A percentile compares a stretch with the other conserved stretches of the same genome.
Conservation (phyloP, 2,113 vertebrate genomes). For the Chaetorhynchus papuensis region DNA sequence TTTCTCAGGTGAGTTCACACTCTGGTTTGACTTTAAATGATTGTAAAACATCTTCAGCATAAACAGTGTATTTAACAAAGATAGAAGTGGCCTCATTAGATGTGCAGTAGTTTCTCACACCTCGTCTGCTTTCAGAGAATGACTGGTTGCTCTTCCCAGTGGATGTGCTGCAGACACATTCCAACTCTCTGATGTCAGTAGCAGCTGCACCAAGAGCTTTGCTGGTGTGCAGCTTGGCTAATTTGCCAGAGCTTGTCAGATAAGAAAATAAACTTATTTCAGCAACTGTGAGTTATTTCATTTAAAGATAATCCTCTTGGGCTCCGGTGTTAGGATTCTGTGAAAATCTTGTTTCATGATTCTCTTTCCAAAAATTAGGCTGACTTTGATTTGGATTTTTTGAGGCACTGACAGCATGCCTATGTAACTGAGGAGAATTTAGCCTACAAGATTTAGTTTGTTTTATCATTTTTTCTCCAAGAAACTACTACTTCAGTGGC, state of each 20-base stretch:
- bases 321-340: neutral
- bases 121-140: conserved; percentile 16
- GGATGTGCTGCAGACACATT: conserved; percentile 43
- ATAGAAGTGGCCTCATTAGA: conserved; percentile 17
- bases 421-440: neutral
- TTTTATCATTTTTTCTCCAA: neutral
- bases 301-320: neutral
- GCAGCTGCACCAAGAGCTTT: neutral
- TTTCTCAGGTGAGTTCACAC: conserved; percentile 43
- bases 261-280: conserved; percentile 24
- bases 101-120: conserved; percentile 32
- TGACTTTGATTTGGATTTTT: neutral
- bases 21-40: conserved; percentile 10
- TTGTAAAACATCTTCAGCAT: neutral
- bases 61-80: conserved; percentile 43
- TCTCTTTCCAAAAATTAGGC: neutral
- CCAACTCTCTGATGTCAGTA: conserved; percentile 22
- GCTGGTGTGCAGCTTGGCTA: neutral
- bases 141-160: neutral
- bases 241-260: neutral
- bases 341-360: neutral
- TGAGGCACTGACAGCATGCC: neutral
- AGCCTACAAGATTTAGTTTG: neutral
- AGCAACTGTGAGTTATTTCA: neutral
- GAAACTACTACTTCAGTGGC: neutral